These are phyloP conservation scores for rat (Rattus norvegicus) DNA, from an alignment of 2,113 vertebrate genomes.

Conservation along the genomic window DNA sequence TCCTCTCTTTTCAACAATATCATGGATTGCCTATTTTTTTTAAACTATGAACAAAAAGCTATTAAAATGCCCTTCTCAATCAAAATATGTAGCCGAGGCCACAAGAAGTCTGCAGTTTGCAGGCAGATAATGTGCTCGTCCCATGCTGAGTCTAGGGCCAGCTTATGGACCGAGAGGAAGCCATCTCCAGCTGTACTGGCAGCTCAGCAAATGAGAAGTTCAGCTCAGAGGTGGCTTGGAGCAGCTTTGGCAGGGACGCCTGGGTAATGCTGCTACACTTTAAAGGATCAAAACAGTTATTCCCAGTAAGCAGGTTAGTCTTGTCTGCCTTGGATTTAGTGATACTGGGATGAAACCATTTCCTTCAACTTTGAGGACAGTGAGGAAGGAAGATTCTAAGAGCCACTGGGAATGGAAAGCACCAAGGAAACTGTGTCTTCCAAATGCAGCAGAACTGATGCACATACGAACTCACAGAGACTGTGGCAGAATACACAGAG, in stretches of 20 bases:
- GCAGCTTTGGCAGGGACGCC: too few relatives aligned
- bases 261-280: too few relatives aligned
- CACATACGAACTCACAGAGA: neutral
- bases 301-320: neutral
- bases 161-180: too few relatives aligned
- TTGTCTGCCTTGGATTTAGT: neutral
- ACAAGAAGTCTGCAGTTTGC: too few relatives aligned
- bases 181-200: too few relatives aligned
- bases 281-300: neutral
- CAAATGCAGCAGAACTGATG: neutral
- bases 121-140: too few relatives aligned
- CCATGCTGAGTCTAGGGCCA: too few relatives aligned
- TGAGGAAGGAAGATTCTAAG: neutral
- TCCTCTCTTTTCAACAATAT: neutral
- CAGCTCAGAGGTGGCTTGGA: too few relatives aligned
- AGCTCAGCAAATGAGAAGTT: too few relatives aligned
- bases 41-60: neutral
- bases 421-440: neutral
- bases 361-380: neutral
- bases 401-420: neutral
- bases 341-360: neutral
- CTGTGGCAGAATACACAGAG: neutral
- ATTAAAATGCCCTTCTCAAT: neutral
- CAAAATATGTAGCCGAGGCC: too few relatives aligned
- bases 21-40: neutral